Evolutionary conservation across 2,113 vertebrate species (phyloP).

Genomic region (Climacteris rufus): DNA sequence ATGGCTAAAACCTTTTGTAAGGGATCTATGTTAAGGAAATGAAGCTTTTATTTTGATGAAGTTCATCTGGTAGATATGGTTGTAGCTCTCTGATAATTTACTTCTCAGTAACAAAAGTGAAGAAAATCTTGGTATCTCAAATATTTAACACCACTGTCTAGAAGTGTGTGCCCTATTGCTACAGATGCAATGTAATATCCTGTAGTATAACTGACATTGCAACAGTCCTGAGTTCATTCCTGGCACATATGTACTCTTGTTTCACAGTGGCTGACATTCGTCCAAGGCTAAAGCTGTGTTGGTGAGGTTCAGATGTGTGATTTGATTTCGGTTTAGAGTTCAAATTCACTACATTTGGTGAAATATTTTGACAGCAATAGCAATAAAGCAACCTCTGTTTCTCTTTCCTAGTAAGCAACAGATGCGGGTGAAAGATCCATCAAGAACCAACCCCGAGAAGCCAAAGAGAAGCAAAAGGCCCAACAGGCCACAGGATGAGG

Average conservation of each 20-base stretch:
- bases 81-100: neutral
- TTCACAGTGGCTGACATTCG: neutral
- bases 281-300: neutral
- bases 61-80: neutral
- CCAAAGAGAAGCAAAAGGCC: constrained; percentile 88
- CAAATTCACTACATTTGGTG: neutral
- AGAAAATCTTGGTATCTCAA: neutral
- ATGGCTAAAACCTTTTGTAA: neutral
- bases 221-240: neutral
- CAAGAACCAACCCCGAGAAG: constrained; percentile 84
- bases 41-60: neutral
- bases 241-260: neutral
- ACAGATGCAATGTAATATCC: neutral
- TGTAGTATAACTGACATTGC: neutral
- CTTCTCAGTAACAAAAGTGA: neutral
- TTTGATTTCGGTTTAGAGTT: neutral
- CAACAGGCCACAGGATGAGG: constrained; percentile 86
- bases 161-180: neutral
- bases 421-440: constrained; percentile 96
- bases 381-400: neutral
- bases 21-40: neutral
- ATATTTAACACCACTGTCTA: neutral
- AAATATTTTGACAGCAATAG: neutral
- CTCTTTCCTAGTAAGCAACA: constrained; percentile 74
- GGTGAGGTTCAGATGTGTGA: accelerated